A percentile compares a stretch with the other conserved stretches of the same genome.
Evolutionary conservation across 2,888 invertebrate genomes (phyloP).

Genomic region (Leucophora obtusa): DNA sequence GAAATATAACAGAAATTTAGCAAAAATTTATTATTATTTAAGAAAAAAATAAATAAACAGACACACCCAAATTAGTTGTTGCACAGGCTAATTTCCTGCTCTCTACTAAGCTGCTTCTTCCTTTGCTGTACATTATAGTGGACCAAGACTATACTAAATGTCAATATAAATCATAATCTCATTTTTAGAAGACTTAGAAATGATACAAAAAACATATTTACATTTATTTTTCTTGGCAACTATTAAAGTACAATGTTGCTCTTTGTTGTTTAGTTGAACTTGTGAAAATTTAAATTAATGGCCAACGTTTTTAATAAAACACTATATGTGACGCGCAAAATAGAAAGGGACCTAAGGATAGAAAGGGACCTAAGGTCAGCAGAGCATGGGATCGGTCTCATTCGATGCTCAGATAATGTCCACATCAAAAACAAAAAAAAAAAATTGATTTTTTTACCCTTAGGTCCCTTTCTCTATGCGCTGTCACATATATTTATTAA

Average conservation of each 20-base stretch:
- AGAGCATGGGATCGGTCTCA: too few relatives aligned
- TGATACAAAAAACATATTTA: background rate
- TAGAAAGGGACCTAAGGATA: too few relatives aligned
- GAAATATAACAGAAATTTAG: slow-evolving; percentile 5
- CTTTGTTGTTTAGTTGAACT: background rate
- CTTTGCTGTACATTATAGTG: background rate
- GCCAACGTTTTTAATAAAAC: background rate
- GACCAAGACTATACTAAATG: background rate
- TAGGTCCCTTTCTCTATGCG: too few relatives aligned
- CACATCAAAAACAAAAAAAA: too few relatives aligned
- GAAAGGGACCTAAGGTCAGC: too few relatives aligned
- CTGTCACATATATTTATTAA: too few relatives aligned
- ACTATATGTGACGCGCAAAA: too few relatives aligned
- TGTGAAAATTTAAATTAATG: slow-evolving; percentile 30
- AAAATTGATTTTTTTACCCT: too few relatives aligned
- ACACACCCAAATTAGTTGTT: slow-evolving; percentile 2
- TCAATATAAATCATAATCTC: too few relatives aligned
- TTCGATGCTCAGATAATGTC: too few relatives aligned
- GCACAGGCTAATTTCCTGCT: background rate
- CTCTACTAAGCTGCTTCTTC: background rate
- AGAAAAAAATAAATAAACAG: background rate
- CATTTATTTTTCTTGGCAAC: background rate
- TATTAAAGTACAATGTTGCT: background rate
- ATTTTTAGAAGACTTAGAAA: too few relatives aligned
- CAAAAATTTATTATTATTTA: slow-evolving; percentile 3